Evolutionary conservation across 64 coral and sea anemone species (phyloP).

Genomic region (Montipora efflorescens): DNA sequence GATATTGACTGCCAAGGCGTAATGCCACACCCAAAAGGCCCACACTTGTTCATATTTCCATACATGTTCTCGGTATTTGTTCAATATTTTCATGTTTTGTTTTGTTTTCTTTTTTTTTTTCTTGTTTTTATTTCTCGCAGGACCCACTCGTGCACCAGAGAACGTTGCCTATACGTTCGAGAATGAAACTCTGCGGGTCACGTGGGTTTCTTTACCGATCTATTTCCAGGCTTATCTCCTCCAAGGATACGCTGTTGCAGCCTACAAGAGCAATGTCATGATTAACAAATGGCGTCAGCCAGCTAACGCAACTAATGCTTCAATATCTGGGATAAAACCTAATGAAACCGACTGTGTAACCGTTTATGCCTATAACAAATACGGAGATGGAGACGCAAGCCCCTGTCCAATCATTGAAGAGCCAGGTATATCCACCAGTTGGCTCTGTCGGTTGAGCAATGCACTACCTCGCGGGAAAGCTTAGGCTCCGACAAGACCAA

Average conservation of each 20-base stretch:
- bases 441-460: background rate
- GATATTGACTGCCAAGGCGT: no score
- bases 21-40: no score
- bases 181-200: background rate
- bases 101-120: background rate
- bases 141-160: conserved; percentile 9
- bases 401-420: background rate
- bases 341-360: background rate
- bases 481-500: no score
- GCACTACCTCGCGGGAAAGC: background rate
- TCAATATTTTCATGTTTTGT: background rate
- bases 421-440: background rate
- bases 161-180: background rate
- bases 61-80: no score
- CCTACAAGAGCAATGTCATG: background rate
- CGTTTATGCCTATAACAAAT: background rate
- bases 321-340: background rate
- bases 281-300: background rate
- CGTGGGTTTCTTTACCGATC: background rate
- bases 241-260: background rate
- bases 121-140: background rate
- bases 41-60: no score
- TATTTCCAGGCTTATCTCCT: conserved; percentile 26
- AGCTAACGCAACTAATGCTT: background rate
- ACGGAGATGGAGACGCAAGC: background rate